A percentile compares a stretch with the other conserved stretches of the same genome.
These are phyloP conservation scores for Muntiacus muntjak DNA, from an alignment of 2,113 vertebrate genomes.

Conservation along the genomic window DNA sequence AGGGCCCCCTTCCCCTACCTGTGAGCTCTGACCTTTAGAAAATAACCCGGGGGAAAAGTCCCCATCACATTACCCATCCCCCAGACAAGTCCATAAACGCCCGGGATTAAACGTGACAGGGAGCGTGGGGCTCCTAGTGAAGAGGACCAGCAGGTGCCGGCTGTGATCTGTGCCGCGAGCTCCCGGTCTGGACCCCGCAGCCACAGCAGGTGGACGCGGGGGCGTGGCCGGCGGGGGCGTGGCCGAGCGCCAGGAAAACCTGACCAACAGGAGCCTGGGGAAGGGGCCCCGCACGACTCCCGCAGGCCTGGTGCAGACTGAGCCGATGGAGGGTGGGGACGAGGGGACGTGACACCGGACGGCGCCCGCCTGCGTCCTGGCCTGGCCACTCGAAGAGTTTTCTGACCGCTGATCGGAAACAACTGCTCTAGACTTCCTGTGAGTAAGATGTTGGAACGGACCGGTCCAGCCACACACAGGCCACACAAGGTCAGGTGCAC, in stretches of 20 bases:
- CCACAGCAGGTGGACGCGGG: fast-evolving
- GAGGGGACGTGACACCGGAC: fast-evolving
- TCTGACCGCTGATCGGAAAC: neutral
- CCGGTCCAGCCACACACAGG: neutral
- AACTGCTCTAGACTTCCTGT: neutral
- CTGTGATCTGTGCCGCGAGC: neutral
- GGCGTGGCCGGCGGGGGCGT: fast-evolving
- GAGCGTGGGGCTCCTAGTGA: fast-evolving
- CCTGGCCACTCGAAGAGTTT: neutral
- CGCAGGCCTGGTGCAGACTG: neutral
- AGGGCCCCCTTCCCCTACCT: neutral
- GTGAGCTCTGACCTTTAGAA: neutral
- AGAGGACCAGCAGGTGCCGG: neutral
- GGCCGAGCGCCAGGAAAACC: neutral
- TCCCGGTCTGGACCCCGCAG: neutral
- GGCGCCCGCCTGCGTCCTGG: fast-evolving
- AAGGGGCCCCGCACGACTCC: fast-evolving
- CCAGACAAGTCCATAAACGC: neutral
- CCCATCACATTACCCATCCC: neutral
- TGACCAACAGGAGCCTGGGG: neutral
- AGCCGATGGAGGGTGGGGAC: too few species aligned
- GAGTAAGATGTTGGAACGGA: neutral
- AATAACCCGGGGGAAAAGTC: neutral
- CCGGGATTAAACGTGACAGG: neutral
- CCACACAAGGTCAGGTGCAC: fast-evolving